Evolutionary conservation across 2,113 vertebrate species (phyloP), one percentile per base, ranked within the genome.

Genomic region (Tachuris rubrigastra): DNA sequence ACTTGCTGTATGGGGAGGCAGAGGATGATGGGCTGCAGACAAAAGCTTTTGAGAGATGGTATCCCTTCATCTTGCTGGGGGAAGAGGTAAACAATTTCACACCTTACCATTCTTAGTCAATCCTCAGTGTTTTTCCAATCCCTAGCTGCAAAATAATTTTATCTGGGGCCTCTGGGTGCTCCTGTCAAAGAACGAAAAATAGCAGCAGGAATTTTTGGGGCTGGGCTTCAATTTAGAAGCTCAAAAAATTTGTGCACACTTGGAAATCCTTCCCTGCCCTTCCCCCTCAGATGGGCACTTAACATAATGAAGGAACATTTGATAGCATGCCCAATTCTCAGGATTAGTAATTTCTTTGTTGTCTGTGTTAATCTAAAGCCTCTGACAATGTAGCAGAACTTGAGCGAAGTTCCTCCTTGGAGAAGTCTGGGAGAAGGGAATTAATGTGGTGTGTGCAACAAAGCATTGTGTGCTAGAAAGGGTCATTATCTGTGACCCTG

Each of bases 321-420:
- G 75, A 63, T 86, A 55, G 18, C 30, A 14, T 44, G 23, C 85
- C 46, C 85, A 28, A 41, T 55, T 46, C 59, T 96, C 35, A 5
- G 50, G 68, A 72, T 85, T 85, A 89, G 41, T 90, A 82, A 60
- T 75, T 93, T 68, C 49, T 95, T 94, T 88, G 39, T 59, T 63
- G 49, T 62, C 14, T 80, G 23, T n/a, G 37, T 78, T 87, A 78
- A 89, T 78, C 56, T 78, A 81, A 91, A 94, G 9, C 19, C 84
- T 14, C 39, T 81, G 68, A 59, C 16, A 9, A 41, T 30, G 28
- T 47, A 85, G 60, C 39, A 88, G 50, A 94, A 69, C 53, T 27
- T 80, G 59, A 74, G 53, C 49, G 31, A 80, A 66, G 67, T 71
- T 93, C 19, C 25, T 91, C 62, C 82, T 65, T 68, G 76, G 65